Conservation (phyloP, 2,797 vertebrate species). For the Calcarius lapponicus region DNA sequence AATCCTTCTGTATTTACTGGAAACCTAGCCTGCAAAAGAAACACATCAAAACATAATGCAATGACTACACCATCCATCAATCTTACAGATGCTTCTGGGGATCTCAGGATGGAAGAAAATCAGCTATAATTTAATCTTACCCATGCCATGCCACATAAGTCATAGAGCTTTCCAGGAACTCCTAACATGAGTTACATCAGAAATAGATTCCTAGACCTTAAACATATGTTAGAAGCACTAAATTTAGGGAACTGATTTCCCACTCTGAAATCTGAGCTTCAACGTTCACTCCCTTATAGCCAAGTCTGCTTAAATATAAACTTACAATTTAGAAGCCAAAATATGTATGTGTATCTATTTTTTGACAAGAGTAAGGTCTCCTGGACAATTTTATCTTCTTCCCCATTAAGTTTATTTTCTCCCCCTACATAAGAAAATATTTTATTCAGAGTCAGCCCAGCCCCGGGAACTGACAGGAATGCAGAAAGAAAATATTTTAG, state of each 20-base stretch:
- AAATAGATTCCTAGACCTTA: conserved; percentile 58
- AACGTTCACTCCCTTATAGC: neutral
- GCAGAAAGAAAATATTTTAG: accelerated
- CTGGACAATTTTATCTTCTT: neutral
- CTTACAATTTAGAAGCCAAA: neutral
- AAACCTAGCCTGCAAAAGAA: conserved; percentile 32
- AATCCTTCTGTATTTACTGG: conserved; percentile 37
- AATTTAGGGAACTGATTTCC: conserved; percentile 45
- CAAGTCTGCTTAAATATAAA: conserved; percentile 11
- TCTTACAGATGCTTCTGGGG: conserved; percentile 17
- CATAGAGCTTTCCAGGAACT: conserved; percentile 46
- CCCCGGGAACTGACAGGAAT: neutral
- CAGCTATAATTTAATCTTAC: conserved; percentile 52
- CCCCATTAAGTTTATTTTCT: neutral
- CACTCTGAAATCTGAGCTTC: conserved; percentile 11
- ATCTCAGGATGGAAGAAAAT: conserved; percentile 25
- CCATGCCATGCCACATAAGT: neutral
- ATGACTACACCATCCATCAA: conserved; percentile 4
- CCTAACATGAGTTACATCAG: conserved; percentile 5
- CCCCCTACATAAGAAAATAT: neutral
- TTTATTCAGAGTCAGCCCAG: neutral
- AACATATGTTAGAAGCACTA: conserved; percentile 49
- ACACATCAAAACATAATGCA: neutral
- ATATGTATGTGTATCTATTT: neutral
- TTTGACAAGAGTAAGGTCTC: neutral